These are phyloP conservation scores for Choreutis nemorana DNA, from an alignment of 2,888 invertebrate species.

Conservation along the genomic window DNA sequence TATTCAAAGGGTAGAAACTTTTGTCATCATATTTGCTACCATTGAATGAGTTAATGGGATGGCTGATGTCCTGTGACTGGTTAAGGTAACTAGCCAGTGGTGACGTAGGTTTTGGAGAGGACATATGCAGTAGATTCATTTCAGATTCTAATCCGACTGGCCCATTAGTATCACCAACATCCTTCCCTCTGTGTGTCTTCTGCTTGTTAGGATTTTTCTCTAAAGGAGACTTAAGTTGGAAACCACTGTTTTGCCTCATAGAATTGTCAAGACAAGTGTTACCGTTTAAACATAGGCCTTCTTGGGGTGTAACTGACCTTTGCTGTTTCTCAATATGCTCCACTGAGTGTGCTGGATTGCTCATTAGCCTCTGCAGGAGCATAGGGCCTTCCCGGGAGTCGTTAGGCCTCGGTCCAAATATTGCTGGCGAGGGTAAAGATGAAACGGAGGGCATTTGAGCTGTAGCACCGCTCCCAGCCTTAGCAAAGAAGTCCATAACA, in stretches of 20 bases:
- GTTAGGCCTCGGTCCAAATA: slow-evolving; percentile 51
- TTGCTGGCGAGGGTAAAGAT: slow-evolving; percentile 51
- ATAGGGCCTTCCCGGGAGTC: slow-evolving; percentile 69
- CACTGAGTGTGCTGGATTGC: slow-evolving; percentile 82
- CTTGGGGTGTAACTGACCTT: slow-evolving; percentile 77
- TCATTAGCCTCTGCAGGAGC: slow-evolving; percentile 80
- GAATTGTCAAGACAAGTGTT: slow-evolving; percentile 33
- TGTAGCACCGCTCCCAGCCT: slow-evolving; percentile 68
- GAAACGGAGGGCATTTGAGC: slow-evolving; percentile 63
- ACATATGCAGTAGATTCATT: slow-evolving; percentile 59
- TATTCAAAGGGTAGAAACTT: slow-evolving; percentile 35
- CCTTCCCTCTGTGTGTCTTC: slow-evolving; percentile 31
- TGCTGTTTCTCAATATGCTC: slow-evolving; percentile 92
- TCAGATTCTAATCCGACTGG: slow-evolving; percentile 56
- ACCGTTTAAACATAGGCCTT: slow-evolving; percentile 42
- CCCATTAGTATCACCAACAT: slow-evolving; percentile 40
- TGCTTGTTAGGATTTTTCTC: slow-evolving; percentile 24
- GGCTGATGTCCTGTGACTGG: slow-evolving; percentile 50
- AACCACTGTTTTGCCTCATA: slow-evolving; percentile 39
- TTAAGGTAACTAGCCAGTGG: slow-evolving; percentile 65
- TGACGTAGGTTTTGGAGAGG: slow-evolving; percentile 62
- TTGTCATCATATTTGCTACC: slow-evolving; percentile 39
- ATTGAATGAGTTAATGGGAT: slow-evolving; percentile 35
- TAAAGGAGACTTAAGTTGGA: slow-evolving; percentile 45
- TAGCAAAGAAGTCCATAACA: slow-evolving; percentile 89